phyloP scores from a whole-genome alignment of 2,113 vertebrate species.

The Malurus melanocephalus region DNA sequence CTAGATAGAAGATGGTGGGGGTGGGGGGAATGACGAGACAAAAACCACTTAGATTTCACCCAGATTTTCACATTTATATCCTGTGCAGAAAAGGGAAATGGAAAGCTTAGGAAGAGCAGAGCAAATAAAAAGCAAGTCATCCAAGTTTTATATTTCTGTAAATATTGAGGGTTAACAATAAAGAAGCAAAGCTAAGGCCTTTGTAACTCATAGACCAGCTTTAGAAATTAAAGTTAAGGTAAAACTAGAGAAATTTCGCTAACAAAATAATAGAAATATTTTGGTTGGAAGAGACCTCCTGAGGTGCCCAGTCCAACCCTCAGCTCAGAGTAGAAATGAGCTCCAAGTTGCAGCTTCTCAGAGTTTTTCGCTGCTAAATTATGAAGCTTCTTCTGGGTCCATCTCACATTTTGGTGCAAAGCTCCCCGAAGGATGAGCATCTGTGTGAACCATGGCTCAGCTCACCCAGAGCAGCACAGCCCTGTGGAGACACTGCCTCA shows the following conservation, averaged over 20 bases:
- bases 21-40: fast-evolving
- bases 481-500: neutral
- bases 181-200: neutral
- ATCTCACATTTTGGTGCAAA: fast-evolving
- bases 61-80: neutral
- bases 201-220: neutral
- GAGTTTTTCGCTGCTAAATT: neutral
- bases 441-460: too few relatives aligned
- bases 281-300: neutral
- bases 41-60: neutral
- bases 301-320: neutral
- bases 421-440: neutral
- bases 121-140: neutral
- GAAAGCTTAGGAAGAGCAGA: neutral
- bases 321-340: neutral
- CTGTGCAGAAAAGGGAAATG: neutral
- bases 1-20: neutral
- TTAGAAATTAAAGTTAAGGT: neutral
- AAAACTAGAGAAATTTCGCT: neutral
- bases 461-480: too few relatives aligned
- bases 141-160: neutral
- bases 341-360: neutral
- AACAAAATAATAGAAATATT: neutral
- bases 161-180: neutral
- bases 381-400: neutral